phyloP scores from a whole-genome alignment of 2,797 vertebrate species.

The Carapus acus region DNA sequence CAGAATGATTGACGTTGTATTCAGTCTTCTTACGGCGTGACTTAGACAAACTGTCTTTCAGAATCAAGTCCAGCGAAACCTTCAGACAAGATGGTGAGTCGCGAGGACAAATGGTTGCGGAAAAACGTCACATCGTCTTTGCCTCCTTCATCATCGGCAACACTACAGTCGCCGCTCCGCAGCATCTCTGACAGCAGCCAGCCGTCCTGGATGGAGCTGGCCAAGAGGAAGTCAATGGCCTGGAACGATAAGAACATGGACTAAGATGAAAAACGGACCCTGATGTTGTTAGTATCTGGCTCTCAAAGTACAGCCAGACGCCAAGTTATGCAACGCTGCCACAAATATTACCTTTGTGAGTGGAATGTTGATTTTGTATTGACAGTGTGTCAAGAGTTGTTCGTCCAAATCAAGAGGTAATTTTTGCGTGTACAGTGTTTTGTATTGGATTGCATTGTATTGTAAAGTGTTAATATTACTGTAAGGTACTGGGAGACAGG shows the following conservation, averaged over 20 bases:
- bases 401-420: slow-evolving; percentile 9
- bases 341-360: slow-evolving; percentile 1
- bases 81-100: slow-evolving; percentile 53
- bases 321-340: neutral
- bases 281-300: neutral
- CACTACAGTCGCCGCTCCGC: slow-evolving; percentile 53
- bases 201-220: slow-evolving; percentile 96
- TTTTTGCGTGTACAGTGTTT: slow-evolving; percentile 12
- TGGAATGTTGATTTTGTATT: slow-evolving; percentile 4
- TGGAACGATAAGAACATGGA: slow-evolving; percentile 92
- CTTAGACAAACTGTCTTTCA: slow-evolving; percentile 27
- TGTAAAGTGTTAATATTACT: slow-evolving; percentile 28
- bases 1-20: neutral
- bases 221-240: slow-evolving; percentile 96
- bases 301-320: neutral
- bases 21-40: slow-evolving; percentile 4
- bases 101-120: slow-evolving; percentile 73
- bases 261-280: slow-evolving; percentile 39
- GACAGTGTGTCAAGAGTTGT: neutral
- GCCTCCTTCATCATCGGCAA: slow-evolving; percentile 47
- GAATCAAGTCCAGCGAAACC: slow-evolving; percentile 56
- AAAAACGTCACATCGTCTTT: slow-evolving; percentile 57
- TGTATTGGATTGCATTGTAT: slow-evolving; percentile 27
- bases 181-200: slow-evolving; percentile 67
- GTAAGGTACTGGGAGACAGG: slow-evolving; percentile 7